These are phyloP conservation scores for Melanotaenia trifasciata DNA, from an alignment of 2,797 vertebrate genomes.

Conservation along the genomic window DNA sequence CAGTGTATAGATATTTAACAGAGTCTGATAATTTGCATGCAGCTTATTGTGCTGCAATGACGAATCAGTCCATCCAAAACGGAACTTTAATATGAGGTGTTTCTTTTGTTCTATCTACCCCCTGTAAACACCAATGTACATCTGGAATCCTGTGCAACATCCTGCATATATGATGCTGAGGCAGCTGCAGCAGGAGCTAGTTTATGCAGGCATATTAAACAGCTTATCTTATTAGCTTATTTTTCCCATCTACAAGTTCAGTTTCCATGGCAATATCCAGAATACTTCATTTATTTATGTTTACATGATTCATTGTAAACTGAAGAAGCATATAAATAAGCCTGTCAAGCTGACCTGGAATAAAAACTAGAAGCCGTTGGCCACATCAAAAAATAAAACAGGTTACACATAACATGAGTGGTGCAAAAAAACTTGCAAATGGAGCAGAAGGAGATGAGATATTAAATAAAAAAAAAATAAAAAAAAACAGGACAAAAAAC, in stretches of 20 bases:
- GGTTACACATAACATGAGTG: conserved; percentile 18
- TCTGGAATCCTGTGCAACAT: conserved; percentile 11
- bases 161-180: not conserved
- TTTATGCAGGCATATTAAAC: conserved; percentile 38
- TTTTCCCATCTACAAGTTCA: conserved; percentile 42
- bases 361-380: conserved; percentile 24
- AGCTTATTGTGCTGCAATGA: not conserved
- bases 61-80: conserved; percentile 18
- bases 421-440: conserved; percentile 27
- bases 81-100: conserved; percentile 12
- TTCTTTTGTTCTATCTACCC: conserved; percentile 16
- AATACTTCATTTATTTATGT: conserved; percentile 50
- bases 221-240: conserved; percentile 40
- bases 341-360: conserved; percentile 45
- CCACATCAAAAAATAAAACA: conserved; percentile 18
- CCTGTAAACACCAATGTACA: conserved; percentile 10
- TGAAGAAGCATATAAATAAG: conserved; percentile 39
- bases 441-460: conserved; percentile 31
- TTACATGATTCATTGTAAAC: conserved; percentile 55
- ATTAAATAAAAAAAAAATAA: conserved; percentile 6
- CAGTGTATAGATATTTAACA: not conserved
- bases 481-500: conserved; percentile 21
- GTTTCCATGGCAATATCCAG: conserved; percentile 68
- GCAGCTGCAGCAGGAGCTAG: conserved; percentile 10
- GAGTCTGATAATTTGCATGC: not conserved